A percentile compares a stretch with the other conserved stretches of the same genome.
phyloP scores from a whole-genome alignment of 2,888 invertebrate species.

The Gastrophysa polygoni region DNA sequence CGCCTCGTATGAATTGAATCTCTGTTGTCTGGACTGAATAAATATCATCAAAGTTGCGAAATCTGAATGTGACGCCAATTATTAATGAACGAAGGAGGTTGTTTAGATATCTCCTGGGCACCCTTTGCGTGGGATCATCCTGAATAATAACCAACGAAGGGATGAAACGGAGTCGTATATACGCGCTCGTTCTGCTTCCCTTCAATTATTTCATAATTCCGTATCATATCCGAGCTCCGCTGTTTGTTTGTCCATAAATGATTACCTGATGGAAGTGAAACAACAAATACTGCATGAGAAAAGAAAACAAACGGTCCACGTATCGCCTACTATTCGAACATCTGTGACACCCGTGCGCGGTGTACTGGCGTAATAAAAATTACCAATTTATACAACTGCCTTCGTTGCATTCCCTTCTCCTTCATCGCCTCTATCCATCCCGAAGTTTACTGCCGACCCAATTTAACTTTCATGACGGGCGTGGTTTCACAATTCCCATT shows the following conservation, averaged over 20 bases:
- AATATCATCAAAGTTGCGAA: too few relatives aligned
- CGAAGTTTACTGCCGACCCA: conserved; percentile 18
- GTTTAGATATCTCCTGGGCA: too few relatives aligned
- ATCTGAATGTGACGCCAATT: too few relatives aligned
- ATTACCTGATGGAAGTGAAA: background rate
- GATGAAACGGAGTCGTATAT: too few relatives aligned
- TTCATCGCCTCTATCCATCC: conserved; percentile 6
- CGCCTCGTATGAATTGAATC: too few relatives aligned
- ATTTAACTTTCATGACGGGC: conserved; percentile 19
- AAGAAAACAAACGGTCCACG: background rate
- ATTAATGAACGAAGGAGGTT: too few relatives aligned
- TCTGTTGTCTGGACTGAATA: too few relatives aligned
- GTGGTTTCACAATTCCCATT: conserved; percentile 9
- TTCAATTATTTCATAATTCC: too few relatives aligned
- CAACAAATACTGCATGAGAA: background rate
- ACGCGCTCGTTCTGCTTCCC: too few relatives aligned
- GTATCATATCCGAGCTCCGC: too few relatives aligned
- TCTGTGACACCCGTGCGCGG: background rate
- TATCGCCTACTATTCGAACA: background rate
- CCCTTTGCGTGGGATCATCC: too few relatives aligned
- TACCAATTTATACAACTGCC: background rate
- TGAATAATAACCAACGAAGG: too few relatives aligned
- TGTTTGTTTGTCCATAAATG: background rate
- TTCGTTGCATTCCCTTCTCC: background rate
- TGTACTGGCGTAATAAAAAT: background rate